phyloP scores from a whole-genome alignment of 2,797 vertebrate genomes.

The Catostomus latipinnis region DNA sequence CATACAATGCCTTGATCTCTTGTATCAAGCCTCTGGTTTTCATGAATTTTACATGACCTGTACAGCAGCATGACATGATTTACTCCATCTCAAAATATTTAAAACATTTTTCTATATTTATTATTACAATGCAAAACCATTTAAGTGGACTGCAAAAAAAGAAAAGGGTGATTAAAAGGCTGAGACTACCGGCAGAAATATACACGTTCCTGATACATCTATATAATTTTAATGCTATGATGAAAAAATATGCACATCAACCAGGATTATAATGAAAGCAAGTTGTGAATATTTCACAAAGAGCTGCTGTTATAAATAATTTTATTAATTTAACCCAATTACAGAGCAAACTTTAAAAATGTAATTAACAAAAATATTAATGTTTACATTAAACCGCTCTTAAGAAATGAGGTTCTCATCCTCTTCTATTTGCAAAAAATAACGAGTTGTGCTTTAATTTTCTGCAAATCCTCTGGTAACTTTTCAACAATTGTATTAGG shows the following conservation, averaged over 20 bases:
- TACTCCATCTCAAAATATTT: neutral
- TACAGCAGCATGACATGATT: neutral
- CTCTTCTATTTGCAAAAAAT: neutral
- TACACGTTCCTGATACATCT: too few relatives aligned
- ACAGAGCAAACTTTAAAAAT: neutral
- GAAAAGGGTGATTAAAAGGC: too few relatives aligned
- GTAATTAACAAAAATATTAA: neutral
- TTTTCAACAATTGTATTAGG: neutral
- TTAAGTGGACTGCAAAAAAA: too few relatives aligned
- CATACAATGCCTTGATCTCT: neutral
- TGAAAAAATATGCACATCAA: too few relatives aligned
- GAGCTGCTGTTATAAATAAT: slow-evolving; percentile 1
- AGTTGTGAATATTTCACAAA: neutral
- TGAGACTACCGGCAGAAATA: too few relatives aligned
- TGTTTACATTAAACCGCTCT: neutral
- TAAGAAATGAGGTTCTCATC: neutral
- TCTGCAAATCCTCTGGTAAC: neutral
- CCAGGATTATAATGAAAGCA: neutral
- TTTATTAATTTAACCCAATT: slow-evolving; percentile 27
- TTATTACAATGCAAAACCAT: too few relatives aligned
- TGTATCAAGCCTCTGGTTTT: neutral
- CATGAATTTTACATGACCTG: neutral
- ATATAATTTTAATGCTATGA: too few relatives aligned
- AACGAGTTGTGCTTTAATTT: neutral
- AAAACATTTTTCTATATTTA: too few relatives aligned